Conservation (phyloP, 1,140 invertebrate species). For the Glossosoma conforme region DNA sequence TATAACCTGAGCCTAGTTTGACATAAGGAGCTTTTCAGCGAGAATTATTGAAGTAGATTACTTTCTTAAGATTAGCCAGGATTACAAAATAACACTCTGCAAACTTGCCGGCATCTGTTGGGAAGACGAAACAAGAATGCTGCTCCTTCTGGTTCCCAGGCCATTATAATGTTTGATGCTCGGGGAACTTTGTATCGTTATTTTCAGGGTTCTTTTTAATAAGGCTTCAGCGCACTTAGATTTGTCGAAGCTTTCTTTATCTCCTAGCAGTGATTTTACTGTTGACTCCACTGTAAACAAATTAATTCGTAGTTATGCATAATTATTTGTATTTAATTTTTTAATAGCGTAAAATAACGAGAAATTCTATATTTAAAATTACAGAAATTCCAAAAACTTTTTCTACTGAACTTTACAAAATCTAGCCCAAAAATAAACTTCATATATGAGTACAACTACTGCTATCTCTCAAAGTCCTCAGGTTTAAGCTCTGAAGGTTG, state of each 20-base stretch:
- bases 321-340: too few species aligned
- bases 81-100: slow-evolving; percentile 4
- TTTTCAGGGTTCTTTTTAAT: too few species aligned
- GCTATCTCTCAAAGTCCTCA: not conserved
- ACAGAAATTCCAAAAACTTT: slow-evolving; percentile 1
- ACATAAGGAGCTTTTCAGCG: slow-evolving; percentile 6
- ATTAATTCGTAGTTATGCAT: not conserved
- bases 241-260: slow-evolving; percentile 1
- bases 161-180: not conserved
- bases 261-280: not conserved
- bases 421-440: slow-evolving; percentile 3
- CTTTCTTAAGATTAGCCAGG: slow-evolving; percentile 1
- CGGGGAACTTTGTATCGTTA: not conserved
- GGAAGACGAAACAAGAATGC: not conserved
- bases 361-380: slow-evolving; percentile 9
- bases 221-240: too few species aligned
- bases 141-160: not conserved
- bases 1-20: slow-evolving; percentile 7
- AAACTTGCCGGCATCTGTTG: not conserved
- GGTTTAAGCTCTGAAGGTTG: not conserved
- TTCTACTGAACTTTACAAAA: slow-evolving; percentile 2
- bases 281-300: slow-evolving; percentile 2
- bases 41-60: slow-evolving; percentile 13
- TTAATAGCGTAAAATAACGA: not conserved
- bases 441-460: not conserved